These are phyloP conservation scores for Helleia helle DNA, from an alignment of 2,888 invertebrate genomes.

Conservation along the genomic window DNA sequence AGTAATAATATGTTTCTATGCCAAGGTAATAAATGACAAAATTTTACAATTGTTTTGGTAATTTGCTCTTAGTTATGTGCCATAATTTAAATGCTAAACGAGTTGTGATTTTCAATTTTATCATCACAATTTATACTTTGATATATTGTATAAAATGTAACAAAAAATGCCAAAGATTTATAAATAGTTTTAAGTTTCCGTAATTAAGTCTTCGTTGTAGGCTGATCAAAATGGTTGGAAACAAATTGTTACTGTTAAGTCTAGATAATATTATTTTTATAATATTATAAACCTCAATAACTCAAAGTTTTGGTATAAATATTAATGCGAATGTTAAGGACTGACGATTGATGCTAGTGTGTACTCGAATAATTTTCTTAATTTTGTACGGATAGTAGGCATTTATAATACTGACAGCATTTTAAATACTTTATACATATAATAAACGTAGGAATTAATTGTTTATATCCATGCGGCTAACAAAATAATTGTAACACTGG, in stretches of 20 bases:
- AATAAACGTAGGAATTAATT: slow-evolving; percentile 13
- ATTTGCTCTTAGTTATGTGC: slow-evolving; percentile 28
- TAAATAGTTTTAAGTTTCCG: slow-evolving; percentile 59
- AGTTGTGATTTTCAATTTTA: slow-evolving; percentile 17
- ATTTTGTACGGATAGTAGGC: too few relatives aligned
- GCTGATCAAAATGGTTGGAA: slow-evolving; percentile 45
- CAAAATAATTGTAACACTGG: background rate
- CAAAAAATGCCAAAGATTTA: slow-evolving; percentile 65
- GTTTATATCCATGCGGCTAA: background rate
- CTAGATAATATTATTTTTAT: slow-evolving; percentile 56
- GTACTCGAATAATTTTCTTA: slow-evolving; percentile 1
- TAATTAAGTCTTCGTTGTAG: slow-evolving; percentile 39
- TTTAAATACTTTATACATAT: slow-evolving; percentile 27
- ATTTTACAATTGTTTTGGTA: slow-evolving; percentile 2
- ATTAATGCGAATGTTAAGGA: slow-evolving; percentile 55
- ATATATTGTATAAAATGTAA: slow-evolving; percentile 7
- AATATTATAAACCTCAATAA: slow-evolving; percentile 52
- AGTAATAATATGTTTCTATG: slow-evolving; percentile 71
- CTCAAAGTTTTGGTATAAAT: slow-evolving; percentile 39
- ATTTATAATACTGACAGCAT: slow-evolving; percentile 33
- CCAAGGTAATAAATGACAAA: slow-evolving; percentile 24
- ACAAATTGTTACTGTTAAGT: slow-evolving; percentile 69
- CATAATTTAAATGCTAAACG: slow-evolving; percentile 28
- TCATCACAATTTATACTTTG: slow-evolving; percentile 37
- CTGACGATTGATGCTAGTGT: slow-evolving; percentile 54